phyloP scores from a whole-genome alignment of 1,140 invertebrate species.

The Drosophila kurseongensis region DNA sequence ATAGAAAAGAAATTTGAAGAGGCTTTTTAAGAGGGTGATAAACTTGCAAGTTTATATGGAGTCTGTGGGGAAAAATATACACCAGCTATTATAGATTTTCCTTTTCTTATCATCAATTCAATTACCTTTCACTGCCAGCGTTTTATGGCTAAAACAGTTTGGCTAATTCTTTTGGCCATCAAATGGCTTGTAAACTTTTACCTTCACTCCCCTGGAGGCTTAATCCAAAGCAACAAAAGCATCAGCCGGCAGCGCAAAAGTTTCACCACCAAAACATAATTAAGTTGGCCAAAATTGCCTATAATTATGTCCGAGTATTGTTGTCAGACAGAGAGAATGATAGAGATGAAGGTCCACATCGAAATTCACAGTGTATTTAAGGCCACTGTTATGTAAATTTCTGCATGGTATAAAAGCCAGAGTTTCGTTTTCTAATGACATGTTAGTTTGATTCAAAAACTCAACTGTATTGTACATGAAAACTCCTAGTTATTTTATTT shows the following conservation, averaged over 20 bases:
- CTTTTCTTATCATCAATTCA: slow-evolving; percentile 23
- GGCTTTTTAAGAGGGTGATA: slow-evolving; percentile 22
- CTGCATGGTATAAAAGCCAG: not conserved
- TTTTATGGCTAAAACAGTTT: slow-evolving; percentile 24
- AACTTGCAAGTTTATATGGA: slow-evolving; percentile 17
- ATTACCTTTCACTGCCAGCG: slow-evolving; percentile 52
- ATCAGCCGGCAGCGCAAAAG: slow-evolving; percentile 44
- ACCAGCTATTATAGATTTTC: not conserved
- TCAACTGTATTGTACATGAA: not conserved
- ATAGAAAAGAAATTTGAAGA: slow-evolving; percentile 5
- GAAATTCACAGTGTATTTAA: slow-evolving; percentile 32
- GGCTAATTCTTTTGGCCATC: slow-evolving; percentile 44
- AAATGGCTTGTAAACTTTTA: slow-evolving; percentile 52
- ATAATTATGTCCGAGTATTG: slow-evolving; percentile 66
- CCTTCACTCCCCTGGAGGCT: slow-evolving; percentile 33
- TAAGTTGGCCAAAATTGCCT: slow-evolving; percentile 50
- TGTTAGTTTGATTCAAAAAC: not conserved
- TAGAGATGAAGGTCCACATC: slow-evolving; percentile 22
- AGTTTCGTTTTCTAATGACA: not conserved
- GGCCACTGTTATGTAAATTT: slow-evolving; percentile 48
- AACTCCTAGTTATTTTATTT: no score
- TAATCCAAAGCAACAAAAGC: slow-evolving; percentile 24
- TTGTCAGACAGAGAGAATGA: slow-evolving; percentile 12
- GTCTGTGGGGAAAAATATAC: slow-evolving; percentile 9
- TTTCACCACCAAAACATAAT: slow-evolving; percentile 64